Conservation (phyloP, 2,113 vertebrate species). For the Bagarius yarrelli region DNA sequence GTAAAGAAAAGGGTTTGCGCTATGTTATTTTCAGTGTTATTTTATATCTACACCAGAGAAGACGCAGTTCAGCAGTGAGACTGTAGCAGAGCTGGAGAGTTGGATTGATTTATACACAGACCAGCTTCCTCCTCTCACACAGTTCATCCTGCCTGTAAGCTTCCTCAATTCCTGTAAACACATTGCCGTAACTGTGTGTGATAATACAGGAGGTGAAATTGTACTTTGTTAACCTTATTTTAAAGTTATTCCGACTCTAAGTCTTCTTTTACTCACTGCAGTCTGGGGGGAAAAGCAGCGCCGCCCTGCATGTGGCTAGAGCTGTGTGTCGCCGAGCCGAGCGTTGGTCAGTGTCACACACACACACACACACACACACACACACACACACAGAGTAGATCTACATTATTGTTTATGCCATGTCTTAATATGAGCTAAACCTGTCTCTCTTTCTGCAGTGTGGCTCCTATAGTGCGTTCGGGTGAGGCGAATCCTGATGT, state of each 20-base stretch:
- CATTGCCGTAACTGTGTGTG: constrained; percentile 70
- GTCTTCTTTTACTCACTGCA: constrained; percentile 64
- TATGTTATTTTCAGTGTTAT: not conserved
- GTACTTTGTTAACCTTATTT: too few relatives aligned
- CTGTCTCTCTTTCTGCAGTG: constrained; percentile 63
- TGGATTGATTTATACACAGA: constrained; percentile 89
- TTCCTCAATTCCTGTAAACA: too few relatives aligned
- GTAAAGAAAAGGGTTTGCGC: not conserved
- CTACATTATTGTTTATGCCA: not conserved
- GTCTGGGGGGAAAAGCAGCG: constrained; percentile 89
- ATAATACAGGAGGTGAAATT: too few relatives aligned
- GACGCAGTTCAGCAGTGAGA: constrained; percentile 72
- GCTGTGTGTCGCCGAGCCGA: constrained; percentile 74
- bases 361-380: not conserved
- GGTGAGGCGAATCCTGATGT: constrained; percentile 86
- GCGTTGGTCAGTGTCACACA: constrained; percentile 74
- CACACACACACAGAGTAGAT: too few relatives aligned
- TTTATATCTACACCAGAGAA: constrained; percentile 65
- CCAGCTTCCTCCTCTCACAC: constrained; percentile 82
- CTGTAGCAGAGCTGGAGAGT: constrained; percentile 79
- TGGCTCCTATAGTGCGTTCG: constrained; percentile 81
- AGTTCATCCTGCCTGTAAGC: constrained; percentile 91
- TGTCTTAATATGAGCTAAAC: not conserved
- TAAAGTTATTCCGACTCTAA: too few relatives aligned
- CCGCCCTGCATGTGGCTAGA: constrained; percentile 83